Conservation (phyloP, 2,797 vertebrate genomes). For the Crocidura indochinensis region DNA sequence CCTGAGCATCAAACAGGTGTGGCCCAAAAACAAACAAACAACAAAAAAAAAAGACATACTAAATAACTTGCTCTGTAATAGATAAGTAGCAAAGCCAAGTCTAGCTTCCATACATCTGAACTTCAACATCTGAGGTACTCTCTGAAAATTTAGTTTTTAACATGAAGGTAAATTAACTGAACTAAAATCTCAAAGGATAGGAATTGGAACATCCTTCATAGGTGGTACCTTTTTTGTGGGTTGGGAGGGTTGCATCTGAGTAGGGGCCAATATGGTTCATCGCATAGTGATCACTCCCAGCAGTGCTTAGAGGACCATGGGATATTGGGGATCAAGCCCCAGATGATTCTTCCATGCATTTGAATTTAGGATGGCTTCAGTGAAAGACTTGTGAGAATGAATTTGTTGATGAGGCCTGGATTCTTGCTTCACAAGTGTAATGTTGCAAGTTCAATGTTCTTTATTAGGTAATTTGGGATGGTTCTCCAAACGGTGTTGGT, state of each 20-base stretch:
- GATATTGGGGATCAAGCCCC: too few relatives aligned
- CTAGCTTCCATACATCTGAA: neutral
- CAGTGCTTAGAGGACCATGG: too few relatives aligned
- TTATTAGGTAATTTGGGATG: neutral
- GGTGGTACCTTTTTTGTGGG: too few relatives aligned
- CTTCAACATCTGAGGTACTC: slow-evolving; percentile 28
- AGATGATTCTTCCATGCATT: neutral
- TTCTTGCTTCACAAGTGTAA: too few relatives aligned
- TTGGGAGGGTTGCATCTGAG: too few relatives aligned
- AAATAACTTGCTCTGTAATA: slow-evolving; percentile 48
- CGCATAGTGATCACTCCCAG: too few relatives aligned
- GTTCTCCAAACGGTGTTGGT: too few relatives aligned
- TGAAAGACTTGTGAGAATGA: too few relatives aligned
- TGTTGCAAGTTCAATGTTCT: neutral
- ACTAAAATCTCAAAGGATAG: slow-evolving; percentile 8
- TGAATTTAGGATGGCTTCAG: slow-evolving; percentile 1
- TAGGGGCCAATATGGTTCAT: too few relatives aligned
- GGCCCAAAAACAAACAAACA: too few relatives aligned
- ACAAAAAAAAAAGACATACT: slow-evolving; percentile 19
- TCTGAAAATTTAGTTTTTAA: slow-evolving; percentile 44
- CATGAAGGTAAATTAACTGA: slow-evolving; percentile 29
- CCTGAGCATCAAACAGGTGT: too few relatives aligned
- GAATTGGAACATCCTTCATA: neutral
- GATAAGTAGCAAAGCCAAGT: slow-evolving; percentile 36
- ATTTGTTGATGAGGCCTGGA: too few relatives aligned